phyloP scores from a whole-genome alignment of 2,888 invertebrate genomes.

The Spisula subtruncata region DNA sequence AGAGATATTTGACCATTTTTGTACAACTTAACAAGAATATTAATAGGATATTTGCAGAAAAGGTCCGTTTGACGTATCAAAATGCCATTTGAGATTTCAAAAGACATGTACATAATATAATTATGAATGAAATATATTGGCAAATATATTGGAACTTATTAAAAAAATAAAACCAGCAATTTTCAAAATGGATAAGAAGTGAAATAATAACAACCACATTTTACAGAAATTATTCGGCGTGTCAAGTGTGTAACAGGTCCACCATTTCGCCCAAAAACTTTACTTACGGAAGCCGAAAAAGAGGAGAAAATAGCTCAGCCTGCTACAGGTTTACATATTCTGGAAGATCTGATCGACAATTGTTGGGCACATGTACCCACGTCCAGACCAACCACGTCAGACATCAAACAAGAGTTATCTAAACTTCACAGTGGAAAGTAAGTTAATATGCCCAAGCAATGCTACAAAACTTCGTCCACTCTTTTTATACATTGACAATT shows the following conservation, averaged over 20 bases:
- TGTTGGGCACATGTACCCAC: slow-evolving; percentile 77
- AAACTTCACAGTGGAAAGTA: slow-evolving; percentile 66
- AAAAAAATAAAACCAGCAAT: background rate
- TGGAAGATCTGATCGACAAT: slow-evolving; percentile 66
- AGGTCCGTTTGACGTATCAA: too few relatives aligned
- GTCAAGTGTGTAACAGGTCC: slow-evolving; percentile 61
- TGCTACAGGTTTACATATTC: slow-evolving; percentile 32
- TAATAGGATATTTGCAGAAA: too few relatives aligned
- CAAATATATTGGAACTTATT: too few relatives aligned
- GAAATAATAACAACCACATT: background rate
- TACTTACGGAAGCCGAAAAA: background rate
- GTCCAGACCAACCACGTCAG: slow-evolving; percentile 73
- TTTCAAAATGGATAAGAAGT: background rate
- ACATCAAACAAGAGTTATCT: slow-evolving; percentile 64
- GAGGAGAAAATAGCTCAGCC: background rate
- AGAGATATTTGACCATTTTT: too few relatives aligned
- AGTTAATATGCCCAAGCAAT: too few relatives aligned
- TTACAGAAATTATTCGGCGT: slow-evolving; percentile 73
- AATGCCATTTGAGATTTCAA: too few relatives aligned
- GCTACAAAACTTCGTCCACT: too few relatives aligned
- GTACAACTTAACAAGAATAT: too few relatives aligned
- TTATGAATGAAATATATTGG: too few relatives aligned
- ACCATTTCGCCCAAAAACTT: slow-evolving; percentile 72
- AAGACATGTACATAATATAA: too few relatives aligned
- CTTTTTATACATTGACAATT: too few relatives aligned